Base-by-base conservation (phyloP, 1,140 invertebrate species). In the Armadillidium nasatum region DNA sequence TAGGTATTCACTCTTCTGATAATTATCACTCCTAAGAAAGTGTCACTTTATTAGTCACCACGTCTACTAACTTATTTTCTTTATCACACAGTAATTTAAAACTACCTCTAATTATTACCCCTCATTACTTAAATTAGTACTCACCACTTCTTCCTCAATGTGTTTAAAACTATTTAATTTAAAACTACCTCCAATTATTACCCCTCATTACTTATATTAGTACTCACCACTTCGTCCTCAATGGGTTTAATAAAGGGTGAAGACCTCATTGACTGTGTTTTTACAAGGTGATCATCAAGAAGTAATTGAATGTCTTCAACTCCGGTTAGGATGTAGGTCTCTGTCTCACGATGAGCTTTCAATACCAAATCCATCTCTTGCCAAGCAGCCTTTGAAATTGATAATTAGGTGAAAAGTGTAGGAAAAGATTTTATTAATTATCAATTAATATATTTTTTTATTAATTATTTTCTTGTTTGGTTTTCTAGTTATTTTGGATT, bases 181-280 rank as follows among this genome's bases (percentile, higher is more conserved):
- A n/a, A n/a, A 33, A 33, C 33, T 33, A 3, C 60, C 60, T 3
- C 15, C 60, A n/a, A 66, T n/a, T 22, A 71, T 1, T 71, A 23
- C 69, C 9, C 69, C 7, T 71, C 69, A 15, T 10, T 71, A 44
- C 15, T 9, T 60, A 77, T 33, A 33, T 33, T 33, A 33, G 33
- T 33, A 33, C 80, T 66, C 44, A 81, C 80, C 75, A 81, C 80
- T 82, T 88, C 87, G 45, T 83, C 83, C 78, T 89, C 94, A 84
- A 98, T 97, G 0, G 96, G 96, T 83, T 96, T 97, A 76, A 98
- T 97, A 83, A 96, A 98, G 0, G 95, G 93, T 11, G 95, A 98
- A 82, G 95, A 95, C 85, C 96, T 93, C 94, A 98, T 98, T 0
- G 95, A 97, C 85, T 97, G 95, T 15, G 95, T 95, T 85, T 98